Evolutionary conservation across 2,888 invertebrate genomes (phyloP).

Genomic region (Allygus modestus): DNA sequence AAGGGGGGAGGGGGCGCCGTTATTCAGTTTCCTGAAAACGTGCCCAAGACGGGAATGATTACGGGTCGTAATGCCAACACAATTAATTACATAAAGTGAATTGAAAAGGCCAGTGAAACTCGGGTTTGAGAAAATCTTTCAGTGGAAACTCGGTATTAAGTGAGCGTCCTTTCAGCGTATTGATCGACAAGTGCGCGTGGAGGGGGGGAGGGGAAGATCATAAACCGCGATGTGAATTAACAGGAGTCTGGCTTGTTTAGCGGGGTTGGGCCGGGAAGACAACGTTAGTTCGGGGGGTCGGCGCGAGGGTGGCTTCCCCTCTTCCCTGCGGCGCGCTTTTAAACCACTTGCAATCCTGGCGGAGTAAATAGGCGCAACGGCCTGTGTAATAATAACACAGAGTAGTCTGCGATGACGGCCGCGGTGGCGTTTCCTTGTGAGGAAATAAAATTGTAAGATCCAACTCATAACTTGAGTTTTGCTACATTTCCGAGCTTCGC

Average conservation of each 20-base stretch:
- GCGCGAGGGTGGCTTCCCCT: slow-evolving; percentile 20
- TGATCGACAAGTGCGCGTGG: slow-evolving; percentile 6
- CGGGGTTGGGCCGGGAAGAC: slow-evolving; percentile 13
- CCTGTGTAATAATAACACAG: slow-evolving; percentile 2
- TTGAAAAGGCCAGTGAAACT: slow-evolving; percentile 53
- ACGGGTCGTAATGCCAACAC: slow-evolving; percentile 33
- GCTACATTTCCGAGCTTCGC: no score
- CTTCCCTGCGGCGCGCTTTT: background rate
- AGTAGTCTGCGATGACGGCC: background rate
- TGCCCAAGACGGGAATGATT: slow-evolving; percentile 48
- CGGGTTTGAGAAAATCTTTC: slow-evolving; percentile 43
- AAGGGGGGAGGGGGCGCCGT: slow-evolving; percentile 9
- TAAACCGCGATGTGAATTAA: slow-evolving; percentile 47
- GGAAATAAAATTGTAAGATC: no score
- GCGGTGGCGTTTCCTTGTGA: background rate
- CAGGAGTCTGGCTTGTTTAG: slow-evolving; percentile 49
- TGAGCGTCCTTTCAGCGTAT: slow-evolving; percentile 49
- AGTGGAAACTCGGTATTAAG: slow-evolving; percentile 31
- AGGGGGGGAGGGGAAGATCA: slow-evolving; percentile 21
- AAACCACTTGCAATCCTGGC: slow-evolving; percentile 12
- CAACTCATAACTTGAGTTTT: no score
- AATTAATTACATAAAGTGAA: slow-evolving; percentile 57
- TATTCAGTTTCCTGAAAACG: slow-evolving; percentile 32
- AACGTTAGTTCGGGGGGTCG: background rate
- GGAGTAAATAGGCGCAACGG: slow-evolving; percentile 32